A percentile compares a stretch with the other conserved stretches of the same genome.
Evolutionary conservation across 2,888 invertebrate genomes (phyloP).

Genomic region (Blastobasis adustella): DNA sequence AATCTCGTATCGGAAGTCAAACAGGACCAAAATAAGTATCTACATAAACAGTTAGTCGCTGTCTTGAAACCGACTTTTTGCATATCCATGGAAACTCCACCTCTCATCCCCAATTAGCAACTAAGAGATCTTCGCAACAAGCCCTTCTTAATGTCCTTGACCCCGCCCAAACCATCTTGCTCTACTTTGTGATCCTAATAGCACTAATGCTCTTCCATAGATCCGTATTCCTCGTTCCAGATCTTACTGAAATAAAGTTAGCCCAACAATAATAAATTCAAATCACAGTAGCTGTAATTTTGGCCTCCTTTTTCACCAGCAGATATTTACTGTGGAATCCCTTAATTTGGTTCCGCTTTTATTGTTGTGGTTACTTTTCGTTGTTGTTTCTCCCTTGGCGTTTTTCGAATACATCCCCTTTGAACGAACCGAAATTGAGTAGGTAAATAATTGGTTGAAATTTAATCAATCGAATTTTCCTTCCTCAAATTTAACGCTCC

Average conservation of each 20-base stretch:
- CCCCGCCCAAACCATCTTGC: conserved; percentile 24
- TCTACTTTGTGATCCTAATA: conserved; percentile 52
- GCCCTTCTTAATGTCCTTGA: too few relatives aligned
- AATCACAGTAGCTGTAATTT: conserved; percentile 66
- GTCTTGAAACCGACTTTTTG: too few relatives aligned
- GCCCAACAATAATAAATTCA: conserved; percentile 68
- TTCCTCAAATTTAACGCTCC: background rate
- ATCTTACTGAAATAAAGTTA: conserved; percentile 63
- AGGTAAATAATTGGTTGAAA: conserved; percentile 16
- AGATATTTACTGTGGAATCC: conserved; percentile 62
- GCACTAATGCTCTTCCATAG: conserved; percentile 32
- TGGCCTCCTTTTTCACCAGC: conserved; percentile 58
- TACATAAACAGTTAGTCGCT: too few relatives aligned
- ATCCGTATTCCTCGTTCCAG: conserved; percentile 29
- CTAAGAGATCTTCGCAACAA: too few relatives aligned
- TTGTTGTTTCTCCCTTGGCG: conserved; percentile 48
- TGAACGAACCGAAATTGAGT: conserved; percentile 14
- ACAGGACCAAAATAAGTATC: too few relatives aligned
- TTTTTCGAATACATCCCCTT: conserved; percentile 27
- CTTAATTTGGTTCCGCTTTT: conserved; percentile 61
- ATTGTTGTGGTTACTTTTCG: conserved; percentile 52
- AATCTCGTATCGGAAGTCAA: too few relatives aligned
- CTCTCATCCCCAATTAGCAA: too few relatives aligned
- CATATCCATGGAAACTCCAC: too few relatives aligned
- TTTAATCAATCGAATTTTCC: conserved; percentile 1